Evolutionary conservation across 1,140 invertebrate genomes (phyloP).

Genomic region (Solenopsis fugax): DNA sequence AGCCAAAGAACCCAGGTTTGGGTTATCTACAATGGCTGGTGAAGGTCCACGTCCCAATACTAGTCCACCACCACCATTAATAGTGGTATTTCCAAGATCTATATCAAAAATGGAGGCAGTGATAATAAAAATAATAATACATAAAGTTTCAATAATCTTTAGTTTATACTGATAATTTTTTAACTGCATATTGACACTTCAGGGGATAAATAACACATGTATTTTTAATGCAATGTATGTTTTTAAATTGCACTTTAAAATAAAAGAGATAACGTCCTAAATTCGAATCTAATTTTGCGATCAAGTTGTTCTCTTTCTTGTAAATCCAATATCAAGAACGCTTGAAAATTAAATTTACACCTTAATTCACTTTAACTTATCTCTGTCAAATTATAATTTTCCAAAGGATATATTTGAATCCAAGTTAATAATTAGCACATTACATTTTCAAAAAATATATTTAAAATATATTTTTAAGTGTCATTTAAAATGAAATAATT

Average conservation of each 20-base stretch:
- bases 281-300: background rate
- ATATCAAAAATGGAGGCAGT: constrained; percentile 46
- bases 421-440: background rate
- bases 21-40: constrained; percentile 85
- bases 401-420: background rate
- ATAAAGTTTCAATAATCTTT: constrained; percentile 2
- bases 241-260: constrained; percentile 7
- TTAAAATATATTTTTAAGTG: background rate
- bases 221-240: background rate
- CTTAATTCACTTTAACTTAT: background rate
- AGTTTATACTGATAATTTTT: background rate
- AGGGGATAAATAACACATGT: background rate
- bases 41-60: constrained; percentile 86
- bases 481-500: background rate
- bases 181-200: background rate
- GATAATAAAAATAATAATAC: background rate
- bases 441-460: background rate
- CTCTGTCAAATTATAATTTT: constrained; percentile 9
- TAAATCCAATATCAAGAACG: background rate
- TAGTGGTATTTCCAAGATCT: constrained; percentile 83
- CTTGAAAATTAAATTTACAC: background rate
- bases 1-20: constrained; percentile 85
- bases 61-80: constrained; percentile 83
- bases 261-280: background rate
- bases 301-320: background rate